Base-by-base conservation (phyloP, 2,888 invertebrate species). In the Cartodere bifasciata region DNA sequence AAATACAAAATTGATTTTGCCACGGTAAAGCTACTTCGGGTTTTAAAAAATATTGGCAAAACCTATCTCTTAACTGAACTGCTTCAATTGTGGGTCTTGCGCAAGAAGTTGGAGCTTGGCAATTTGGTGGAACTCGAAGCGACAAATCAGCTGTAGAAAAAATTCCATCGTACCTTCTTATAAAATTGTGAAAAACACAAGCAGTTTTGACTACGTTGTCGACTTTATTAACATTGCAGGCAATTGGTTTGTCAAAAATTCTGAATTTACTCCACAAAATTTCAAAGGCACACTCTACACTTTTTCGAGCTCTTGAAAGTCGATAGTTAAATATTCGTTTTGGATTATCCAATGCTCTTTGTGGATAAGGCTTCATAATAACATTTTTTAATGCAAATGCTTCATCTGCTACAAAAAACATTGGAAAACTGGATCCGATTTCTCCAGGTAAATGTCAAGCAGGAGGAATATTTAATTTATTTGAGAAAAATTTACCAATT, bases 221-320 rank as follows among this genome's bases (percentile, higher is more conserved):
- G 16, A 28, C 32, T 9, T 32, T 29, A 27, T 38, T 30, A 22
- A 31, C 21, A 33, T 33, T 28, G 17, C 14, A 30, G 27, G 37
- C 21, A 9, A 38, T 13, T 23, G 51, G 37, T 28, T 48, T 39
- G 28, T 46, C 43, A 25, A 47, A 46, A 32, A 50, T 49, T 26
- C 41, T 16, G 44, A 44, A 49, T 32, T 49, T 54, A 39, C 49
- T 53, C 25, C 46, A 41, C 26, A 52, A 36, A 36, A 54, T 53
- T 23, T 48, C 51, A 44, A 54, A 55, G 24, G 44, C 36, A 31
- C 46, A 47, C 36, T 53, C 46, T 20, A 49, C 43, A 28, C 40
- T 45, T 35, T 46, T 38, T 38, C 49, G 34, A 24, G 48, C 52
- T 29, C 42, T 31, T 12, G 38, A 36, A 29, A 49, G 37, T 31